Conservation (phyloP, 2,797 vertebrate species). For the Synaphobranchus kaupii region DNA sequence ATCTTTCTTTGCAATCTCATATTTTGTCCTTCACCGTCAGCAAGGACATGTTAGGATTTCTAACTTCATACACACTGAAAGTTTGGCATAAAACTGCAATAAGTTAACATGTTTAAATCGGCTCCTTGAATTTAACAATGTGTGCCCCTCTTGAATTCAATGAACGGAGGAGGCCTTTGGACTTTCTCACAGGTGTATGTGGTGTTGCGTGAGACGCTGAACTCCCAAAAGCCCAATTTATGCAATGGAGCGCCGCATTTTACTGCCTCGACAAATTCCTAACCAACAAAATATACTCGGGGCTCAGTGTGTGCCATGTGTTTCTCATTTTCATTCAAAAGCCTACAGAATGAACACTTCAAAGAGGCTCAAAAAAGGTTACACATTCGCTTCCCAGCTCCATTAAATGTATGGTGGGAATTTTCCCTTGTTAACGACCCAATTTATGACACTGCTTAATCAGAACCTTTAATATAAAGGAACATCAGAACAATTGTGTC, state of each 20-base stretch:
- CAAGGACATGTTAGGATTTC: neutral
- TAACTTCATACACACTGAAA: neutral
- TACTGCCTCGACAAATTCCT: neutral
- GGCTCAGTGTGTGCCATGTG: neutral
- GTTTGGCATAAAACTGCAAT: neutral
- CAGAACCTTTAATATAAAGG: neutral
- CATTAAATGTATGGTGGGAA: conserved; percentile 2
- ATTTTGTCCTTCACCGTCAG: neutral
- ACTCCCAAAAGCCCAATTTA: neutral
- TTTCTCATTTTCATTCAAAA: neutral
- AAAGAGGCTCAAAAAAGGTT: neutral
- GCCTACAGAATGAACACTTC: neutral
- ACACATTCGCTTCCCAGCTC: neutral
- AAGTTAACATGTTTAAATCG: neutral
- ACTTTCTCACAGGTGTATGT: neutral
- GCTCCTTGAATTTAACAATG: neutral
- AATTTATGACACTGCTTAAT: neutral
- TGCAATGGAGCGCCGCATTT: neutral
- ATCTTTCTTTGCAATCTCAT: neutral
- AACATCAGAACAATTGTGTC: neutral
- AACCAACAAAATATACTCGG: neutral
- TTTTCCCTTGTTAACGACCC: neutral
- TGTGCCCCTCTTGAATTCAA: too few relatives aligned
- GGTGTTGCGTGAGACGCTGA: neutral
- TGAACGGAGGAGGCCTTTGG: neutral